These are phyloP conservation scores for Taenaris catops DNA, from an alignment of 2,888 invertebrate genomes.

Conservation along the genomic window DNA sequence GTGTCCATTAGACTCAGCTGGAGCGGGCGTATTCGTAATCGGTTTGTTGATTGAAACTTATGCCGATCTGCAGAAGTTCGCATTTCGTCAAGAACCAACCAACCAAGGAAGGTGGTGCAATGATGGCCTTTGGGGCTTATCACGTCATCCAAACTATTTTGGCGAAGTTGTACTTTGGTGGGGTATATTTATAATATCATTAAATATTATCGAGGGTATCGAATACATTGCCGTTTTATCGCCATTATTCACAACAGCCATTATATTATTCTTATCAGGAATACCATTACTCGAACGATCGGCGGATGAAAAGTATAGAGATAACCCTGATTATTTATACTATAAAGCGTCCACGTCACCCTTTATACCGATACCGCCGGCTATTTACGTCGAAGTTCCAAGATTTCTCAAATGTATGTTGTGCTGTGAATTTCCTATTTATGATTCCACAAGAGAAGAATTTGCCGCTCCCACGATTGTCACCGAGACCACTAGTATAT, in stretches of 20 bases:
- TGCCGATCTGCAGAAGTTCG: constrained; percentile 95
- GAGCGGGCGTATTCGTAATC: constrained; percentile 90
- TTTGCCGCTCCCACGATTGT: constrained; percentile 81
- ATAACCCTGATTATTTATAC: constrained; percentile 91
- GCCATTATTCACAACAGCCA: constrained; percentile 91
- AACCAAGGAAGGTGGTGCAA: constrained; percentile 97
- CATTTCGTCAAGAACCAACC: constrained; percentile 91
- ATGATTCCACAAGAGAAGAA: constrained; percentile 86
- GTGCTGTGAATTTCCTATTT: constrained; percentile 94
- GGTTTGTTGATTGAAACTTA: constrained; percentile 93
- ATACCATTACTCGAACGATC: constrained; percentile 93
- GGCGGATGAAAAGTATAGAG: constrained; percentile 93
- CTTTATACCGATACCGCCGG: constrained; percentile 92
- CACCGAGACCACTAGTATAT: constrained; percentile 85
- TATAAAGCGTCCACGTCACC: constrained; percentile 95
- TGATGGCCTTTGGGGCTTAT: constrained; percentile 92
- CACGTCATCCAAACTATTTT: constrained; percentile 96
- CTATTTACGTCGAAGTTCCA: constrained; percentile 93
- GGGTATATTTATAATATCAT: constrained; percentile 94
- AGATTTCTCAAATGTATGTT: constrained; percentile 88
- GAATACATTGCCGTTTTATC: constrained; percentile 94
- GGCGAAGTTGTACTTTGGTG: constrained; percentile 97
- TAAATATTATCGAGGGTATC: constrained; percentile 90
- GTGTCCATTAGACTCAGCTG: constrained; percentile 92
- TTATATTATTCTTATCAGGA: constrained; percentile 94